phyloP scores from a whole-genome alignment of 1,140 invertebrate genomes.

The Globodera rostochiensis region DNA sequence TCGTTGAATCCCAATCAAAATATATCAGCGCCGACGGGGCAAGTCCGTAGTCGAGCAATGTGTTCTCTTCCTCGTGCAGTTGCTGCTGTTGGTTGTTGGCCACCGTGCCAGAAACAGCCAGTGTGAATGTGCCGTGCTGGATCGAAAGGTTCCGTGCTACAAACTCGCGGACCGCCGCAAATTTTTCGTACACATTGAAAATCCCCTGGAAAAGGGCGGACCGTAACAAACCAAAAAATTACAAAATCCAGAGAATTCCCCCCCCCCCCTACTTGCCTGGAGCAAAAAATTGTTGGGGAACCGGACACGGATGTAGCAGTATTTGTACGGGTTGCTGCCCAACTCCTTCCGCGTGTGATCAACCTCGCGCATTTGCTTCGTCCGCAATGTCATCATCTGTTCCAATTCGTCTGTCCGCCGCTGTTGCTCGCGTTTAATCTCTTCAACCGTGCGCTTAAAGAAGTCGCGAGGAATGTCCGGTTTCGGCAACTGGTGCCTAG shows the following conservation, averaged over 20 bases:
- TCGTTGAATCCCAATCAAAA: conserved; percentile 46
- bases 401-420: conserved; percentile 36
- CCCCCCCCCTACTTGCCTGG: conserved; percentile 30
- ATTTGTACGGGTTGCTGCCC: conserved; percentile 40
- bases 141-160: conserved; percentile 14
- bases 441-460: conserved; percentile 35
- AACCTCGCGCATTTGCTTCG: conserved; percentile 44
- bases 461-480: conserved; percentile 47
- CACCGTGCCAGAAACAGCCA: conserved; percentile 15
- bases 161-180: conserved; percentile 41
- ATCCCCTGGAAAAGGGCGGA: conserved; percentile 35
- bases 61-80: conserved; percentile 21
- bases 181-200: conserved; percentile 45
- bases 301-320: conserved; percentile 47
- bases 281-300: conserved; percentile 49
- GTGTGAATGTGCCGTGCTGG: conserved; percentile 32
- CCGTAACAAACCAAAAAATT: not conserved
- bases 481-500: conserved; percentile 40
- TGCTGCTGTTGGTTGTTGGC: conserved; percentile 17
- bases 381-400: conserved; percentile 45
- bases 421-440: conserved; percentile 38
- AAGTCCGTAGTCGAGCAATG: conserved; percentile 39
- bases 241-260: conserved; percentile 16
- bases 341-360: conserved; percentile 24
- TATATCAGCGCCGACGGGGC: conserved; percentile 45